Conservation (phyloP, 2,888 invertebrate species). For the Podotricha telesiphe region DNA sequence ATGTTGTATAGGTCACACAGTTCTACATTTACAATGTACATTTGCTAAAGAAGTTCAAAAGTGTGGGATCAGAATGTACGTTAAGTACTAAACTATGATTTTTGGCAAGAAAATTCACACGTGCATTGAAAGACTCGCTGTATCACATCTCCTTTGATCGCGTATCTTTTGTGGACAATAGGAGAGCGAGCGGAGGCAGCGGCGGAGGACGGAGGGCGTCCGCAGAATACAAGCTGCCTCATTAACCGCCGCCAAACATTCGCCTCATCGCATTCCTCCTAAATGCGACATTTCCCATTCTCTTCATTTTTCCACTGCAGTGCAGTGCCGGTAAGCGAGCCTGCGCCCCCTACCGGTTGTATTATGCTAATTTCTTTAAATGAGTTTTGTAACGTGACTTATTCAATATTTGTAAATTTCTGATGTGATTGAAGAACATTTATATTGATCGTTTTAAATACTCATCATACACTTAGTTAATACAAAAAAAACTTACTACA, state of each 20-base stretch:
- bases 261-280: slow-evolving; percentile 26
- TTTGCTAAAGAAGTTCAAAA: no score
- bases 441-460: no score
- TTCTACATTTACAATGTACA: no score
- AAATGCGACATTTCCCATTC: slow-evolving; percentile 18
- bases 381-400: slow-evolving; percentile 15
- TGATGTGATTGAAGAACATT: background rate
- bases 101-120: slow-evolving; percentile 11
- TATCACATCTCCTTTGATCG: slow-evolving; percentile 22
- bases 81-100: background rate
- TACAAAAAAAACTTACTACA: no score
- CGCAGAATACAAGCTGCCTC: slow-evolving; percentile 50
- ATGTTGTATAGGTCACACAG: no score
- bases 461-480: no score
- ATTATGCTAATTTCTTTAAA: slow-evolving; percentile 15
- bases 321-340: background rate
- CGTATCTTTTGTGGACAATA: slow-evolving; percentile 40
- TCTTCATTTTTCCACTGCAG: background rate
- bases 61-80: background rate
- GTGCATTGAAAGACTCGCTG: background rate
- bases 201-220: slow-evolving; percentile 37
- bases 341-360: background rate
- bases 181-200: slow-evolving; percentile 39
- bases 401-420: background rate
- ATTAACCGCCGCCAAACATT: slow-evolving; percentile 43